Conservation (phyloP, 2,888 invertebrate genomes). For the Epicampocera succincta region DNA sequence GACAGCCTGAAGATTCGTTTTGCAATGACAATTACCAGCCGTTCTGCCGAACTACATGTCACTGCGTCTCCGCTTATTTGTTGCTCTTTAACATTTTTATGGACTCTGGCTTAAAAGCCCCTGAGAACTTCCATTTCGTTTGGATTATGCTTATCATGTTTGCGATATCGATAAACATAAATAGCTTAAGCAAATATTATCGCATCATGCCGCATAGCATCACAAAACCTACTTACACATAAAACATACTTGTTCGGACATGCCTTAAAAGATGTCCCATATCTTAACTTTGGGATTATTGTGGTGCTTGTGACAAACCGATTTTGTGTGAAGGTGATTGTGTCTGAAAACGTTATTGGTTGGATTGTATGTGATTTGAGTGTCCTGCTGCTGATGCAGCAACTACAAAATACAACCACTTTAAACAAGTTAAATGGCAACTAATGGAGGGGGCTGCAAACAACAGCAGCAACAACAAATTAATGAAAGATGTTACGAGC, state of each 20-base stretch:
- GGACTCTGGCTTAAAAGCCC: neutral
- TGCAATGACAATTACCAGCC: conserved; percentile 55
- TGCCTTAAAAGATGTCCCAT: conserved; percentile 19
- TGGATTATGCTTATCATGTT: conserved; percentile 48
- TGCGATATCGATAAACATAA: conserved; percentile 66
- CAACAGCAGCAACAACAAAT: too few relatives aligned
- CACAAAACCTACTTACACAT: neutral
- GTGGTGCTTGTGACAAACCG: conserved; percentile 41
- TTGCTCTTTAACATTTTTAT: neutral
- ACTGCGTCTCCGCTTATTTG: neutral
- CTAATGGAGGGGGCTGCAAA: conserved; percentile 8
- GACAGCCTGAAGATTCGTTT: conserved; percentile 37
- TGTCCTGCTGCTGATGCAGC: conserved; percentile 60
- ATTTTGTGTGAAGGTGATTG: conserved; percentile 22
- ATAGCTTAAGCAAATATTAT: conserved; percentile 60
- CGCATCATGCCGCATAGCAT: conserved; percentile 34
- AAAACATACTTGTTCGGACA: neutral
- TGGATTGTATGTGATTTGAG: conserved; percentile 41
- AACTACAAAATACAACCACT: conserved; percentile 45
- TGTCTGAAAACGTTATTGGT: conserved; percentile 13
- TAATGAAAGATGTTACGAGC: conserved; percentile 41
- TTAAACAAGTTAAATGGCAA: conserved; percentile 41
- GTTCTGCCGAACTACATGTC: conserved; percentile 50
- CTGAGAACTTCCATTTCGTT: conserved; percentile 33
- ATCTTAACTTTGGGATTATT: conserved; percentile 51